phyloP scores from a whole-genome alignment of 2,113 vertebrate genomes.

The Todiramphus saurophagus region DNA sequence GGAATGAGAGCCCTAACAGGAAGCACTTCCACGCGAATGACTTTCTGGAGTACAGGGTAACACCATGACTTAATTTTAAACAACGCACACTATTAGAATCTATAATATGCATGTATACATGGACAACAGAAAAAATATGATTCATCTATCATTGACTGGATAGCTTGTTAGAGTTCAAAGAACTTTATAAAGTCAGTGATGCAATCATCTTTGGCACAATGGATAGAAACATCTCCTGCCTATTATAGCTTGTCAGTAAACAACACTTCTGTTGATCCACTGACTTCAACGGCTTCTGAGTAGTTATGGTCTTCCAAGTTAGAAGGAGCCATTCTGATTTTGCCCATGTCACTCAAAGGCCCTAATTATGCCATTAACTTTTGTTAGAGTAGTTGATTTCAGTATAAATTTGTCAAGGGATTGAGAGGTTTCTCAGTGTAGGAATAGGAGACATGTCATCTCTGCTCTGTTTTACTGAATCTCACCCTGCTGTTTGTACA shows the following conservation, averaged over 20 bases:
- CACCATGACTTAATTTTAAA: neutral
- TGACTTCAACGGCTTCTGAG: neutral
- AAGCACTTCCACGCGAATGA: neutral
- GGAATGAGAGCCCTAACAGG: neutral
- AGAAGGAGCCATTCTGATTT: neutral
- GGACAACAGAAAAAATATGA: neutral
- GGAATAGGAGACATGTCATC: neutral
- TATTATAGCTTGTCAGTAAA: neutral
- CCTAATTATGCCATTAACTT: neutral
- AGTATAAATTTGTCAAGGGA: neutral
- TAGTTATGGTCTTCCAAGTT: neutral
- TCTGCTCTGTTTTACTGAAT: neutral
- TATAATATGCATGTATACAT: rapidly evolving
- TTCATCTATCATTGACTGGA: neutral
- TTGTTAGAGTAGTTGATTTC: neutral
- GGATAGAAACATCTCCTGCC: neutral
- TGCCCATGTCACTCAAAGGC: neutral
- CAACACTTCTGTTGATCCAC: neutral
- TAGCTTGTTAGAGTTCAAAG: neutral
- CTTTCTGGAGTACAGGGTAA: neutral
- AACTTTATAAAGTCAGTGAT: neutral
- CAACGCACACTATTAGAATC: neutral
- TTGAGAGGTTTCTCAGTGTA: neutral
- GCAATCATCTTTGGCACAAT: neutral
- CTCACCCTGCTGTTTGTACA: neutral